These are phyloP conservation scores for Phyllotis vaccarum DNA, from an alignment of 2,797 vertebrate species.

Conservation along the genomic window DNA sequence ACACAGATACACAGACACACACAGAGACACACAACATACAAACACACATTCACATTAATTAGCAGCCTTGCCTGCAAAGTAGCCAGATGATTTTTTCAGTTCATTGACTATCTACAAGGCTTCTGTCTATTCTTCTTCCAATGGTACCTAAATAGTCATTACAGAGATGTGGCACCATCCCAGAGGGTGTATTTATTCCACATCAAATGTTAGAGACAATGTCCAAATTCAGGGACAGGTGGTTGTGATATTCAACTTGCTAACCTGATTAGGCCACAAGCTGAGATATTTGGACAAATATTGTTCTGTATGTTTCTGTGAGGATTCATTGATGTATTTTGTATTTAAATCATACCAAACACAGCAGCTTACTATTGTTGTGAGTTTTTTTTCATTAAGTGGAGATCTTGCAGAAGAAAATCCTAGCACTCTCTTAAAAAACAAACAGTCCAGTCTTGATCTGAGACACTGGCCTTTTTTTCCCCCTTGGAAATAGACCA, in stretches of 20 bases:
- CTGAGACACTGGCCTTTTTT: not conserved
- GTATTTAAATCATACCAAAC: not conserved
- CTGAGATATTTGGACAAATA: not conserved
- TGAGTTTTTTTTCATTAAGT: not conserved
- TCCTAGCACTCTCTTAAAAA: not conserved
- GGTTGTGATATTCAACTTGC: not conserved
- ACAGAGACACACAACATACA: too few species aligned
- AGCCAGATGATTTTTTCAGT: not conserved
- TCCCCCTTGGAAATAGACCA: not conserved
- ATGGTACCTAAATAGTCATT: not conserved
- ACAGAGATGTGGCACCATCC: not conserved
- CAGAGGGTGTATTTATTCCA: not conserved
- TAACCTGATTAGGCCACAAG: not conserved
- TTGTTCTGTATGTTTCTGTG: not conserved
- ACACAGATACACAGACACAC: too few species aligned
- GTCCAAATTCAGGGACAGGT: not conserved
- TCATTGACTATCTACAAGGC: not conserved
- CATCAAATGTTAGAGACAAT: not conserved
- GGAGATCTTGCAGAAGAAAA: not conserved
- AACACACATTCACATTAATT: not conserved
- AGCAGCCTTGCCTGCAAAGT: not conserved
- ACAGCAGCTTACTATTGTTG: not conserved
- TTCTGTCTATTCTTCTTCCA: not conserved
- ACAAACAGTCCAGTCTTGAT: not conserved
- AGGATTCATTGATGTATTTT: not conserved